A percentile compares a stretch with the other conserved stretches of the same genome.
Conservation (phyloP, 2,113 vertebrate genomes). For the Neofelis nebulosa region DNA sequence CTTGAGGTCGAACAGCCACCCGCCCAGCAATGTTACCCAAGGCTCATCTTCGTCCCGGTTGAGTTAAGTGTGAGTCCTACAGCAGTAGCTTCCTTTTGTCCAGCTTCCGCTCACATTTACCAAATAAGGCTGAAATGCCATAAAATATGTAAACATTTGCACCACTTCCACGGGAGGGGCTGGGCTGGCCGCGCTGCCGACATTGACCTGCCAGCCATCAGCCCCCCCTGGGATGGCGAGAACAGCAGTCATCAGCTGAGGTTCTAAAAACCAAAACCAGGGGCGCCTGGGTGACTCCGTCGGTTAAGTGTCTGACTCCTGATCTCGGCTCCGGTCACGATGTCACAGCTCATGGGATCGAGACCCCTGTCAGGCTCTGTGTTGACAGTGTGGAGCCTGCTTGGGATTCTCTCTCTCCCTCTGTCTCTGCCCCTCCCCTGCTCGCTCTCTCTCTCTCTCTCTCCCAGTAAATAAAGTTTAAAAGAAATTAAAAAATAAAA, state of each 20-base stretch:
- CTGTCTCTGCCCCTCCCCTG: too few relatives aligned
- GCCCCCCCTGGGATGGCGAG: fast-evolving
- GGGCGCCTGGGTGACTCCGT: too few relatives aligned
- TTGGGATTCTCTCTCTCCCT: too few relatives aligned
- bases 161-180: not conserved
- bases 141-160: not conserved
- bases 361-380: too few relatives aligned
- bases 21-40: fast-evolving
- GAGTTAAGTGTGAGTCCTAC: not conserved
- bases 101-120: not conserved
- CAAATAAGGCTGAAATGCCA: not conserved
- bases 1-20: not conserved
- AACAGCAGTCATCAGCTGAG: not conserved
- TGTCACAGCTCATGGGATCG: too few relatives aligned
- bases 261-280: not conserved
- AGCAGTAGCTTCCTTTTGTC: not conserved
- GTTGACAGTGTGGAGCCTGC: too few relatives aligned
- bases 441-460: too few relatives aligned
- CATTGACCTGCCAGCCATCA: not conserved
- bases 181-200: not conserved
- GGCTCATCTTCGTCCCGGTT: not conserved
- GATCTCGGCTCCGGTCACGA: too few relatives aligned
- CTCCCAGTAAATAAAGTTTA: too few relatives aligned
- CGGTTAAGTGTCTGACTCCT: too few relatives aligned
- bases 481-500: too few relatives aligned